These are phyloP conservation scores for Pseudolaguvia tuberculata DNA, from an alignment of 2,113 vertebrate genomes.

Conservation along the genomic window DNA sequence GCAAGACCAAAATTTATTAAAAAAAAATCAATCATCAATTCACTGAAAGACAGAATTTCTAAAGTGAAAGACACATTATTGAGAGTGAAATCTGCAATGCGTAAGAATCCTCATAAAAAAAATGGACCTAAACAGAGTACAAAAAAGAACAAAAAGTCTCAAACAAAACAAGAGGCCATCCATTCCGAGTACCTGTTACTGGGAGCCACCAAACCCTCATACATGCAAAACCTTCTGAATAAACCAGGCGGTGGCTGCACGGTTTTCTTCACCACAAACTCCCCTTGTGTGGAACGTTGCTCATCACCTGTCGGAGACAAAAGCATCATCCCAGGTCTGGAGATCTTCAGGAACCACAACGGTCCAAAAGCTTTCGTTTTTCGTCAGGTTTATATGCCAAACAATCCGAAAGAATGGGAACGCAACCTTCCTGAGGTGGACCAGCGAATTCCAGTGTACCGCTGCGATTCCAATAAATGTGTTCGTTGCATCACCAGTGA, in stretches of 20 bases:
- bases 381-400: neutral
- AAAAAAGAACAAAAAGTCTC: too few relatives aligned
- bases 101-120: too few relatives aligned
- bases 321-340: neutral
- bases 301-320: neutral
- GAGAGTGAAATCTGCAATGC: too few relatives aligned
- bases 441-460: neutral
- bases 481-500: neutral
- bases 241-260: neutral
- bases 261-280: constrained; percentile 25
- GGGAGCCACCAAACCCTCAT: neutral
- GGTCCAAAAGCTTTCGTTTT: constrained; percentile 73
- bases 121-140: too few relatives aligned
- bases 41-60: too few relatives aligned
- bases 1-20: neutral
- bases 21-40: too few relatives aligned
- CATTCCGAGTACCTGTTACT: constrained; percentile 20
- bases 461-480: neutral
- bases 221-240: constrained; percentile 1
- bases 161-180: too few relatives aligned
- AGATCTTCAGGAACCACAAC: constrained; percentile 36
- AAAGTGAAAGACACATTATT: too few relatives aligned
- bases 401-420: accelerated
- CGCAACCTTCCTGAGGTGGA: neutral
- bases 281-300: constrained; percentile 7